These are phyloP conservation scores for Epinephelus moara DNA, from an alignment of 2,113 vertebrate species.

Conservation along the genomic window DNA sequence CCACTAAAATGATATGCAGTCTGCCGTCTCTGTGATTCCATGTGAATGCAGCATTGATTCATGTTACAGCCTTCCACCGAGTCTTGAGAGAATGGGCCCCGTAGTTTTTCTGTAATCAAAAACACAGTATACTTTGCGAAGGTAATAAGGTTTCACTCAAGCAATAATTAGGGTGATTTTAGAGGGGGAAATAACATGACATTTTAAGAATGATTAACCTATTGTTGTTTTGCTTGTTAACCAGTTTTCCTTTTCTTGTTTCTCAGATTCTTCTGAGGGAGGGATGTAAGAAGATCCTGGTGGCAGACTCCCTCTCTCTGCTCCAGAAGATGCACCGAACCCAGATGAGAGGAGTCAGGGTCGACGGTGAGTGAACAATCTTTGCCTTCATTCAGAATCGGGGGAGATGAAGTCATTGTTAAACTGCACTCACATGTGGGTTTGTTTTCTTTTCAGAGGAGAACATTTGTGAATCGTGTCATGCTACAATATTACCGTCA, in stretches of 20 bases:
- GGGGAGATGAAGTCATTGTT: neutral
- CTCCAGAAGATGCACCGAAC: conserved; percentile 98
- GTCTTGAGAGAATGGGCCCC: too few relatives aligned
- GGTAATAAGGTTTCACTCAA: too few relatives aligned
- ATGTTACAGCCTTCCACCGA: too few relatives aligned
- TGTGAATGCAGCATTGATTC: too few relatives aligned
- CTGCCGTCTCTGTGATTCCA: too few relatives aligned
- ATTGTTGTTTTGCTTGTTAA: neutral
- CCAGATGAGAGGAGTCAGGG: conserved; percentile 93
- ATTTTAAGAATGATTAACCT: too few relatives aligned
- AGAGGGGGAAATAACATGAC: too few relatives aligned
- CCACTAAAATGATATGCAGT: too few relatives aligned
- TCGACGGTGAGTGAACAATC: conserved; percentile 88
- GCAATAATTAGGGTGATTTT: too few relatives aligned
- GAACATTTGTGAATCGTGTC: conserved; percentile 95
- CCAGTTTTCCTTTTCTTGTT: conserved; percentile 4
- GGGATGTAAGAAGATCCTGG: conserved; percentile 98
- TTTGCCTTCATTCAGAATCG: neutral
- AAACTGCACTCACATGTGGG: conserved; percentile 2
- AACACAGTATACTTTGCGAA: too few relatives aligned
- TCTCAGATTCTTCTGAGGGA: conserved; percentile 94
- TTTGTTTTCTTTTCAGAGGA: conserved; percentile 88
- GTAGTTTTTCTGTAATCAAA: too few relatives aligned
- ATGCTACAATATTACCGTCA: conserved; percentile 92
- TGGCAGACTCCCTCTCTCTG: conserved; percentile 94